Percentiles rank a stretch among this genome's conserved stretches.
phyloP scores from a whole-genome alignment of 1,140 invertebrate genomes.

The Parapsyche elsis region DNA sequence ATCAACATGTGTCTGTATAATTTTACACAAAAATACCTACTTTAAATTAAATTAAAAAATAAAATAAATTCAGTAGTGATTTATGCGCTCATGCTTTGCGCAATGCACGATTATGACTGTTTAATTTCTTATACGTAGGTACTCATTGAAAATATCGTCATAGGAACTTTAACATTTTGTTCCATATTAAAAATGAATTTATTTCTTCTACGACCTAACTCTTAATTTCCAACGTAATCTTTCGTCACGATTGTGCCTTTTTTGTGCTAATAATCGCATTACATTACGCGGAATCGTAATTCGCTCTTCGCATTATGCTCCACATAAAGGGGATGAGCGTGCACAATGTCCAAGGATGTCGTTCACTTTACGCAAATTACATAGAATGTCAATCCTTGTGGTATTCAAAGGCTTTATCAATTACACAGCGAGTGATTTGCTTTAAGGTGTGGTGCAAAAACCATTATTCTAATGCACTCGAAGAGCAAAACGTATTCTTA shows the following conservation, averaged over 20 bases:
- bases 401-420: constrained; percentile 31
- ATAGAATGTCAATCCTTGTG: background rate
- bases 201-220: background rate
- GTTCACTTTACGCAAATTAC: background rate
- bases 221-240: background rate
- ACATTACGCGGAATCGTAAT: no score
- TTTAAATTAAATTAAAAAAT: no score
- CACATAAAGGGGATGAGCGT: background rate
- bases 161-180: background rate
- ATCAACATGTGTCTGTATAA: no score
- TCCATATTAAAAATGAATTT: background rate
- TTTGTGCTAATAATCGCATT: background rate
- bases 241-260: background rate
- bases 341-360: background rate
- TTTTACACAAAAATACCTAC: no score
- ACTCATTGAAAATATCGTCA: background rate
- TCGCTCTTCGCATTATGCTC: background rate
- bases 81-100: no score
- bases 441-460: background rate
- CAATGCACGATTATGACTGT: no score
- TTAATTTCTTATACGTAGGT: no score
- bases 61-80: no score
- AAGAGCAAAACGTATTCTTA: constrained; percentile 28
- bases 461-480: constrained; percentile 2
- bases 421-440: constrained; percentile 29